phyloP scores from a whole-genome alignment of 2,113 vertebrate species.

The Apus apus region DNA sequence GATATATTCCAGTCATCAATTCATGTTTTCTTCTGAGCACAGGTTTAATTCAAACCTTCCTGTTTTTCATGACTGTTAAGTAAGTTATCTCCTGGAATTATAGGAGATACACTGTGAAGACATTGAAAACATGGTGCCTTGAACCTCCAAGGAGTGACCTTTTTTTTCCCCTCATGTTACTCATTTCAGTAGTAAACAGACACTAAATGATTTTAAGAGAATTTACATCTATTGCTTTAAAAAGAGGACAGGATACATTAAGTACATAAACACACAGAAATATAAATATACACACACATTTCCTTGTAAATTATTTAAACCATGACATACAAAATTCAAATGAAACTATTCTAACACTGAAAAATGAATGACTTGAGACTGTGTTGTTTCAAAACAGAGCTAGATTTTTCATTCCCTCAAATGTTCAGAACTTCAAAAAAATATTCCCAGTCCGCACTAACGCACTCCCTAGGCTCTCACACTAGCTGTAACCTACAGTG shows the following conservation, averaged over 20 bases:
- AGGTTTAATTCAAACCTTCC: neutral
- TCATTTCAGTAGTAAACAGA: neutral
- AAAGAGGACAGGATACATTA: neutral
- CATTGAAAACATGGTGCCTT: neutral
- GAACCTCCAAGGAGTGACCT: accelerated
- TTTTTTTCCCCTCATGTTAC: neutral
- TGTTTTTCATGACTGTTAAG: neutral
- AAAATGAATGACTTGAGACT: neutral
- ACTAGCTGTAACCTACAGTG: neutral
- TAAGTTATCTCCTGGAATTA: neutral
- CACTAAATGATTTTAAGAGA: neutral
- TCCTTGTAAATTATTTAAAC: neutral
- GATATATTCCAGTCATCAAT: neutral
- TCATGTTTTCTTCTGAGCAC: neutral
- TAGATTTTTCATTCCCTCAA: neutral
- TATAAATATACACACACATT: neutral
- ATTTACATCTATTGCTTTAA: neutral
- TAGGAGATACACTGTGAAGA: neutral
- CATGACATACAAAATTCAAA: neutral
- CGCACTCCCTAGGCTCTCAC: neutral
- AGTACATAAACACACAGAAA: neutral
- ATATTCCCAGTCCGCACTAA: neutral
- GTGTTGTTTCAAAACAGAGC: neutral
- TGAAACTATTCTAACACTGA: neutral
- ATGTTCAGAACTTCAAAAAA: neutral